Evolutionary conservation across 1,140 invertebrate species (phyloP).

Genomic region (Temnothorax curvispinosus): DNA sequence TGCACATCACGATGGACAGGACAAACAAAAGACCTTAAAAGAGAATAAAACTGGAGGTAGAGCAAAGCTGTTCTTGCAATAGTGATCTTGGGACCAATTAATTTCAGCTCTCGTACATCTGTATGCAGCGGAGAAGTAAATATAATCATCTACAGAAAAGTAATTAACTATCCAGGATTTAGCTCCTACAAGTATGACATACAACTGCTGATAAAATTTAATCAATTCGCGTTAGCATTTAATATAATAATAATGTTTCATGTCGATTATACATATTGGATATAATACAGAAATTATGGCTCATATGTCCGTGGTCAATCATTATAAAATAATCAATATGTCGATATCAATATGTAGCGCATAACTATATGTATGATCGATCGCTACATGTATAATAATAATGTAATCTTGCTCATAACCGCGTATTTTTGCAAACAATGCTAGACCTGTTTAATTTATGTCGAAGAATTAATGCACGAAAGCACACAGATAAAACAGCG

Average conservation of each 20-base stretch:
- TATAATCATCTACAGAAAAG: neutral
- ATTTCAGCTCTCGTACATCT: neutral
- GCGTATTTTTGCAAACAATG: neutral
- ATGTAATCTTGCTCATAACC: neutral
- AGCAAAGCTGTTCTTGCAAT: neutral
- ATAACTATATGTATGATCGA: neutral
- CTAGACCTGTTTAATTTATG: neutral
- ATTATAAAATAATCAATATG: slow-evolving; percentile 44
- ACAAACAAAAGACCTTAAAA: slow-evolving; percentile 18
- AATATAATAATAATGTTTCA: neutral
- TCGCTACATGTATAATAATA: neutral
- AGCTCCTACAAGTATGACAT: neutral
- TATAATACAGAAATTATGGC: slow-evolving; percentile 24
- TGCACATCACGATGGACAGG: slow-evolving; percentile 51
- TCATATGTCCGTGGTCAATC: slow-evolving; percentile 16
- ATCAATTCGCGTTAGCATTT: slow-evolving; percentile 5
- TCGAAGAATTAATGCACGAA: neutral
- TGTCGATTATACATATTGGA: slow-evolving; percentile 2
- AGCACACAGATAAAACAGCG: neutral
- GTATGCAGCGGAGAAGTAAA: neutral
- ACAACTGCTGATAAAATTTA: neutral
- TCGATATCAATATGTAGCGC: slow-evolving; percentile 23
- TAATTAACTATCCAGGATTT: neutral
- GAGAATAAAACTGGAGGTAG: slow-evolving; percentile 1
- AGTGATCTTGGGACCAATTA: slow-evolving; percentile 41